Percentiles rank a stretch among this genome's conserved stretches.
Conservation (phyloP, 2,113 vertebrate genomes). For the Hemichromis elongatus region DNA sequence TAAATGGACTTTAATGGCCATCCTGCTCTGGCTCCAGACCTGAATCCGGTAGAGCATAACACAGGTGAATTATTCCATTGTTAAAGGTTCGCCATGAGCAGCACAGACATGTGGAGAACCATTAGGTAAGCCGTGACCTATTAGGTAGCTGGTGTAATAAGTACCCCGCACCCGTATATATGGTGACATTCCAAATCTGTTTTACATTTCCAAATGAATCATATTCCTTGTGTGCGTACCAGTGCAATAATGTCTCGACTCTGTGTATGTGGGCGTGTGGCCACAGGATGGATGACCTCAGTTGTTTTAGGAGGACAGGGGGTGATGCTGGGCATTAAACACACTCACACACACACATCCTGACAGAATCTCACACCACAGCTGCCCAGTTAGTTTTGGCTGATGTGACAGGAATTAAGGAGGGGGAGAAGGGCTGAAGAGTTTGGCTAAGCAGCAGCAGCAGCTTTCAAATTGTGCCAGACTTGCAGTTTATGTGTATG, state of each 20-base stretch:
- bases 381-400: background rate
- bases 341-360: constrained; percentile 6
- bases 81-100: background rate
- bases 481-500: background rate
- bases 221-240: background rate
- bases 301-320: constrained; percentile 16
- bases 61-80: background rate
- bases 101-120: background rate
- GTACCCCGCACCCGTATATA: background rate
- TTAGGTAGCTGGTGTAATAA: background rate
- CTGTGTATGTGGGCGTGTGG: background rate
- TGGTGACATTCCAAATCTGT: background rate
- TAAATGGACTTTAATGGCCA: rapidly evolving
- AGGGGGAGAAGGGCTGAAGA: background rate
- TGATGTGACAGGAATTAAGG: background rate
- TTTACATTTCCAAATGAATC: background rate
- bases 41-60: background rate
- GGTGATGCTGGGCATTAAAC: background rate
- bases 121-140: background rate
- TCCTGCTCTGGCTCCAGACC: background rate
- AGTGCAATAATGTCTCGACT: background rate
- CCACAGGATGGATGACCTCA: background rate
- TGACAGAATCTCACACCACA: background rate
- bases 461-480: background rate
- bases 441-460: background rate